A percentile compares a stretch with the other conserved stretches of the same genome.
These are phyloP conservation scores for Cyanocitta stelleri DNA, from an alignment of 2,113 vertebrate species.

Conservation along the genomic window DNA sequence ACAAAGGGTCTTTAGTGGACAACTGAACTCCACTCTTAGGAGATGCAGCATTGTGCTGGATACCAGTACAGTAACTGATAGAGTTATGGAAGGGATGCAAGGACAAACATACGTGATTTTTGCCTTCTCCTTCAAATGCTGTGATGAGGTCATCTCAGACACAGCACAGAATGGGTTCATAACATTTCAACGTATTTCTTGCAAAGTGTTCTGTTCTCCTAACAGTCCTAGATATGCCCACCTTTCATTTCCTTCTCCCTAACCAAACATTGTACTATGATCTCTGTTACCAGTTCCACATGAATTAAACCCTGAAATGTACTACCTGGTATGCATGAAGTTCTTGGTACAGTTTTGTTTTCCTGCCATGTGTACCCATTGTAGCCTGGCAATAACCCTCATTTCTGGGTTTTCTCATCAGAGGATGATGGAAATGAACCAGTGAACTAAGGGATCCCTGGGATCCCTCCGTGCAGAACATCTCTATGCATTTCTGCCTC, in stretches of 20 bases:
- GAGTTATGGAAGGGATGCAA: fast-evolving
- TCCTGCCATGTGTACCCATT: fast-evolving
- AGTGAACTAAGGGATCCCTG: neutral
- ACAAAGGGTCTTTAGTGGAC: neutral
- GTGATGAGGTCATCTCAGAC: neutral
- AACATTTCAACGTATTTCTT: neutral
- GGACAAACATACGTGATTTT: neutral
- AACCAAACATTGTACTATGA: neutral
- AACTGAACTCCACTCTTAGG: neutral
- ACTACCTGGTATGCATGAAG: neutral
- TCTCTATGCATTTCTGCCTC: neutral
- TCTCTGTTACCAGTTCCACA: neutral
- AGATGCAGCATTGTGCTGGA: neutral
- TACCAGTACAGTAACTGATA: neutral
- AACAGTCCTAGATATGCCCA: neutral
- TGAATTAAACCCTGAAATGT: neutral
- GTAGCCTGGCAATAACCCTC: fast-evolving
- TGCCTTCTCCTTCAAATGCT: neutral
- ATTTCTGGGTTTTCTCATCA: neutral
- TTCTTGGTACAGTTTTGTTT: neutral
- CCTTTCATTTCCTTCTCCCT: neutral
- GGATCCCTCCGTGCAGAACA: neutral
- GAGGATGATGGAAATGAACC: neutral
- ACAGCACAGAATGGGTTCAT: neutral
- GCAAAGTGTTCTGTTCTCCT: neutral